phyloP scores from a whole-genome alignment of 2,113 vertebrate genomes.

The Phasianus colchicus region DNA sequence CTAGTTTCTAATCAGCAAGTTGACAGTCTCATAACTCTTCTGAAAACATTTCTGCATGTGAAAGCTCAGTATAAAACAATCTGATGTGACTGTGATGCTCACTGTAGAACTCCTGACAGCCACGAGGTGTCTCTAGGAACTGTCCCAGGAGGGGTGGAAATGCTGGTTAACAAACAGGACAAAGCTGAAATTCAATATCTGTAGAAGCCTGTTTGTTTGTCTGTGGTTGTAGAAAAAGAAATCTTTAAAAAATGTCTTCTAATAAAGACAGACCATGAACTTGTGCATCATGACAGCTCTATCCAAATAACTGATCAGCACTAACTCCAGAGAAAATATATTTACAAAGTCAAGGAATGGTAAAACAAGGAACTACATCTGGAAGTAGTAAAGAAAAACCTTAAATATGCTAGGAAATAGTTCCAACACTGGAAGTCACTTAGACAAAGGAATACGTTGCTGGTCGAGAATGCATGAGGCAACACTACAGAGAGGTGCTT shows the following conservation, averaged over 20 bases:
- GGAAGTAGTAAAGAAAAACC: constrained; percentile 69
- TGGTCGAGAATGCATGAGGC: constrained; percentile 68
- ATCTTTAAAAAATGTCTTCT: not conserved
- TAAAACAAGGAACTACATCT: constrained; percentile 66
- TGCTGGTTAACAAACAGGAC: constrained; percentile 4
- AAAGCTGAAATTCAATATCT: not conserved
- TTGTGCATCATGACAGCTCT: constrained; percentile 17
- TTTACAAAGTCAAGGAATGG: constrained; percentile 32
- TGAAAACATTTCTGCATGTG: not conserved
- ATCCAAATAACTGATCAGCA: not conserved
- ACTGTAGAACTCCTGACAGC: constrained; percentile 32
- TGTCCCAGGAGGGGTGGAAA: not conserved
- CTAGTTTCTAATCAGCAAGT: constrained; percentile 28
- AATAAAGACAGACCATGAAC: not conserved
- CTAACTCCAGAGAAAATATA: constrained; percentile 43
- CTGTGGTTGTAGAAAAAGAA: not conserved
- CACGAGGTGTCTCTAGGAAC: constrained; percentile 49
- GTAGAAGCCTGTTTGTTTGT: constrained; percentile 25
- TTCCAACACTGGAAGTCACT: constrained; percentile 67
- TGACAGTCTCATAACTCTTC: not conserved
- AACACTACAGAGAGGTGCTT: constrained; percentile 62
- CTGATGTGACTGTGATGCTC: accelerated
- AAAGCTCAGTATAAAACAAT: constrained; percentile 8
- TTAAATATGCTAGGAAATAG: constrained; percentile 59
- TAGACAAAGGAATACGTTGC: constrained; percentile 72